phyloP scores from a whole-genome alignment of 1,140 invertebrate species.

The Amyelois transitella region DNA sequence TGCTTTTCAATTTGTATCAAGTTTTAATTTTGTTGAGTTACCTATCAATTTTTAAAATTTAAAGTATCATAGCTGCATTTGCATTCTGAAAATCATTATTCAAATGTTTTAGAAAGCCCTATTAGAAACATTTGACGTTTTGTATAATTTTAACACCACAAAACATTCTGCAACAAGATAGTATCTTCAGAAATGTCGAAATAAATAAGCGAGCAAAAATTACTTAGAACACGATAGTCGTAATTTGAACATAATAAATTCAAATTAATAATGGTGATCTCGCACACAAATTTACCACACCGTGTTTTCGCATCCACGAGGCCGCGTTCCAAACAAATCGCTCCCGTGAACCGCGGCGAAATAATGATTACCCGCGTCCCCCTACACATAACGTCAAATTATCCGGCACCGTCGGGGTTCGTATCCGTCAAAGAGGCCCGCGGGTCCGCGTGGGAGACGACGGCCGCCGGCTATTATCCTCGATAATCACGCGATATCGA shows the following conservation, averaged over 20 bases:
- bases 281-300: neutral
- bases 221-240: too few relatives aligned
- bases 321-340: neutral
- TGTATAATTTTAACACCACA: too few relatives aligned
- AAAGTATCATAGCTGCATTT: too few relatives aligned
- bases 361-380: constrained; percentile 18
- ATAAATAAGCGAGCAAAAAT: too few relatives aligned
- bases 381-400: constrained; percentile 4
- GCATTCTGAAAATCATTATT: too few relatives aligned
- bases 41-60: too few relatives aligned
- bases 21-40: too few relatives aligned
- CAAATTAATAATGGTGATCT: neutral
- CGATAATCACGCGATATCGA: constrained; percentile 70
- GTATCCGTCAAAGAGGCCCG: constrained; percentile 1
- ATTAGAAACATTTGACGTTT: too few relatives aligned
- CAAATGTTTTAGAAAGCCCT: too few relatives aligned
- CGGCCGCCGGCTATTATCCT: constrained; percentile 44
- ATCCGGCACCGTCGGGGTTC: constrained; percentile 17
- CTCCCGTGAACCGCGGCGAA: neutral
- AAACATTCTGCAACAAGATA: too few relatives aligned
- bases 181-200: too few relatives aligned
- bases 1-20: too few relatives aligned
- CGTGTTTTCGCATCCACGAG: neutral
- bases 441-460: neutral
- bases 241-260: neutral